Percentiles rank a stretch among this genome's conserved stretches.
These are phyloP conservation scores for Ichneumon xanthorius DNA, from an alignment of 2,888 invertebrate species.

Conservation along the genomic window DNA sequence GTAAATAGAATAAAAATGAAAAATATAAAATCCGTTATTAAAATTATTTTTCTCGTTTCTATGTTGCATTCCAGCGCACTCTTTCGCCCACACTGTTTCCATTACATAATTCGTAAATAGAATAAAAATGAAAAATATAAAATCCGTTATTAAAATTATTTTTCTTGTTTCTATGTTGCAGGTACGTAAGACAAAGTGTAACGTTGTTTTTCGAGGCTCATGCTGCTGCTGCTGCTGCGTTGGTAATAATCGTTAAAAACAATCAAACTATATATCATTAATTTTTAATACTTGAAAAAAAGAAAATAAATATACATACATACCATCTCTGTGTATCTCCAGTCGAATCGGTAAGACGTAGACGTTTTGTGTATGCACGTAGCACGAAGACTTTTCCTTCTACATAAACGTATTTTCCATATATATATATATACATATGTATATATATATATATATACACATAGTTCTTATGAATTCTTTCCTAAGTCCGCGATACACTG, in stretches of 20 bases:
- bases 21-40: background rate
- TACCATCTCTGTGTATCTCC: conserved; percentile 48
- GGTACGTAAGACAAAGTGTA: conserved; percentile 65
- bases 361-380: conserved; percentile 57
- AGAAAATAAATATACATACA: background rate
- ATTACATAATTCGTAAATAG: background rate
- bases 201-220: conserved; percentile 64
- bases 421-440: conserved; percentile 19
- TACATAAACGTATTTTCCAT: background rate
- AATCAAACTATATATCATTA: background rate
- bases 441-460: conserved; percentile 11
- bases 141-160: conserved; percentile 1
- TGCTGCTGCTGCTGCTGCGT: conserved; percentile 47
- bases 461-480: background rate
- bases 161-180: conserved; percentile 65
- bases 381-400: conserved; percentile 54
- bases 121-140: background rate
- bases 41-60: conserved; percentile 41
- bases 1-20: background rate
- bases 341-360: conserved; percentile 40
- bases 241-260: conserved; percentile 37
- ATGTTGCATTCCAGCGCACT: conserved; percentile 53
- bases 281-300: conserved; percentile 16
- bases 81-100: background rate
- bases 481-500: conserved; percentile 9